Conservation (phyloP, 2,797 vertebrate genomes). For the Tangara arthus region DNA sequence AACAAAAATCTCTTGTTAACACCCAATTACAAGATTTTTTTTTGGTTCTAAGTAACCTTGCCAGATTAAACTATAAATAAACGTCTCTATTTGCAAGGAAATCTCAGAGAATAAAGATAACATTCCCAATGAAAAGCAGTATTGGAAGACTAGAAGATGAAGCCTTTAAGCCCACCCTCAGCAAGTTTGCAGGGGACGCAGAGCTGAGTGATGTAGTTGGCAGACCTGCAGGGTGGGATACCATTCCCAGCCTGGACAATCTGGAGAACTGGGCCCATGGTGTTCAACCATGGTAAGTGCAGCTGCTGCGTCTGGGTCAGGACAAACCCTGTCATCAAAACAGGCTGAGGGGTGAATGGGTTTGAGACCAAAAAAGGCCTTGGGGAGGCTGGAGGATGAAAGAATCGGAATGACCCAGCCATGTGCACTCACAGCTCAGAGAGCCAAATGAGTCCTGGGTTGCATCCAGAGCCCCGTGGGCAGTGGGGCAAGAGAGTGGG, state of each 20-base stretch:
- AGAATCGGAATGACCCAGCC: background rate
- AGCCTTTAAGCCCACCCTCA: background rate
- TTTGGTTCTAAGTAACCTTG: background rate
- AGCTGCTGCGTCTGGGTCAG: background rate
- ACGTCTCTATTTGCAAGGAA: background rate
- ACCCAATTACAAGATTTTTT: background rate
- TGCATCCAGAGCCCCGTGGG: accelerated
- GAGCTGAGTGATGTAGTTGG: background rate
- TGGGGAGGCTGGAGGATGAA: background rate
- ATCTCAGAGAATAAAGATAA: background rate
- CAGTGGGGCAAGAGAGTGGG: accelerated
- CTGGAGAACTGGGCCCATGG: background rate
- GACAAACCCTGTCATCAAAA: background rate
- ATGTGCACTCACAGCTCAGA: background rate
- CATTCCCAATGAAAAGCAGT: background rate
- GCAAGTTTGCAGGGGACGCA: background rate
- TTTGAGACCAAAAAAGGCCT: background rate
- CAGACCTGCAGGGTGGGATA: background rate
- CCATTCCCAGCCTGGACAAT: background rate
- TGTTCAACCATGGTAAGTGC: background rate
- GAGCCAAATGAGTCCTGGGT: accelerated
- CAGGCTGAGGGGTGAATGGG: background rate
- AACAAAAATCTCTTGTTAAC: background rate
- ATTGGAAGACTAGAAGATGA: background rate
- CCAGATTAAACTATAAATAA: background rate